These are phyloP conservation scores for Leptopterna dolabrata DNA, from an alignment of 2,888 invertebrate genomes.

Conservation along the genomic window DNA sequence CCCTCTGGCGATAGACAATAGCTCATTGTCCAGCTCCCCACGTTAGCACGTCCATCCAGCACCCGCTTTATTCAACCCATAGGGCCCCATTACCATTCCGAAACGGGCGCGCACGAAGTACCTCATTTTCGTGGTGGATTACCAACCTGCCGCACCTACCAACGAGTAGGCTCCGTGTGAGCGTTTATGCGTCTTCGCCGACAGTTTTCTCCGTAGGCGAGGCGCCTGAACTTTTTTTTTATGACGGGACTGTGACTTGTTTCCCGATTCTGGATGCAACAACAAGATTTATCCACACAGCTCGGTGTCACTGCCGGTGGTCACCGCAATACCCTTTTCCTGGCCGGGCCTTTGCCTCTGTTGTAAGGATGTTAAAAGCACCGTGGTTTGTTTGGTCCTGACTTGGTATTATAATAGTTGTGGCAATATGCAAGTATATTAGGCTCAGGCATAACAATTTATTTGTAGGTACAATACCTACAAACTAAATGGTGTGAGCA, in stretches of 20 bases:
- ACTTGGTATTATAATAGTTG: too few relatives aligned
- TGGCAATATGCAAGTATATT: too few relatives aligned
- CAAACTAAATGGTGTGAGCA: too few relatives aligned
- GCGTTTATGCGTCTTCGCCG: not conserved
- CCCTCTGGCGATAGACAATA: not conserved
- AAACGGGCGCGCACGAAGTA: constrained; percentile 17
- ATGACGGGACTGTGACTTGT: not conserved
- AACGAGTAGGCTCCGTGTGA: not conserved
- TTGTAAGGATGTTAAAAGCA: too few relatives aligned
- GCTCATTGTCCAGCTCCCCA: not conserved
- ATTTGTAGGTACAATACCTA: too few relatives aligned
- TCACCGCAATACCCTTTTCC: too few relatives aligned
- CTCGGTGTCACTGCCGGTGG: too few relatives aligned
- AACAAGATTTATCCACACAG: not conserved
- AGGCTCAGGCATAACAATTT: too few relatives aligned
- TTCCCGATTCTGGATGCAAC: not conserved
- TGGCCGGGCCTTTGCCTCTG: too few relatives aligned
- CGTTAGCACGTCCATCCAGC: not conserved
- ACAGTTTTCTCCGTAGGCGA: not conserved
- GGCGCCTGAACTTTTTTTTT: not conserved
- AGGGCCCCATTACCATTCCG: constrained; percentile 2
- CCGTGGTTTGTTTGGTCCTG: too few relatives aligned
- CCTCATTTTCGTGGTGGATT: constrained; percentile 19
- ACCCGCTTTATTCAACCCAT: not conserved
- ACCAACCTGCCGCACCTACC: not conserved